Evolutionary conservation across 2,113 vertebrate species (phyloP), one percentile per base, ranked within the genome.

Genomic region (Sprattus sprattus): DNA sequence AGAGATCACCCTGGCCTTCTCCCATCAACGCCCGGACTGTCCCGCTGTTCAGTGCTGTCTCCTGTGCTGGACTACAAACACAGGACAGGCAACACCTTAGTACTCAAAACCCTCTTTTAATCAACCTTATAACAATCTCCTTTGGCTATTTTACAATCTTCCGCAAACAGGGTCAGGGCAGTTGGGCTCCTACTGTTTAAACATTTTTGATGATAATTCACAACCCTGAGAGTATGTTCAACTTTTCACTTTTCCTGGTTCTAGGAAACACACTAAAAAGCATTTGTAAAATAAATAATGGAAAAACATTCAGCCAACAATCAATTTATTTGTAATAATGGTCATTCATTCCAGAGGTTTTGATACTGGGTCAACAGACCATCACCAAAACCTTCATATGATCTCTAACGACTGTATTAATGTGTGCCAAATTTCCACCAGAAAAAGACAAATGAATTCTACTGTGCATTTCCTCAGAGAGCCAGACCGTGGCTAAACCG

Each of bases 401-500:
- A 6, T 20, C 6, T 60, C 54, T 22, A 60, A 22, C 18, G 1
- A 22, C 54, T 60, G n/a, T n/a, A 6, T 60, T 6, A 22, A 60
- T 20, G 22, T 60, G 54, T 6, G 52, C 2, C 18, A 60, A 60
- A 4, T 22, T 1, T 60, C 6, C 54, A 60, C 54, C 22, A 22
- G 6, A 6, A 78, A 15, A 39, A 11, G 16, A 39, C 16, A 39
- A 15, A 15, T 78, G 28, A 32, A 78, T 39, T 39, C 13, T 32
- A 39, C 11, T 78, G 6, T 25, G 18, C 44, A 78, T 52, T 57
- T 46, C 20, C 84, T 88, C 81, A 52, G 81, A 85, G 78, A 22
- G 71, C 50, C 84, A 87, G 85, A 87, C 84, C 67, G 83, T 86
- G 85, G 20, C 54, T n/a, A 80, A 86, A 90, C 52, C 83, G 81